Base-by-base conservation (phyloP, 2,113 vertebrate species). In the Rhea pennata region DNA sequence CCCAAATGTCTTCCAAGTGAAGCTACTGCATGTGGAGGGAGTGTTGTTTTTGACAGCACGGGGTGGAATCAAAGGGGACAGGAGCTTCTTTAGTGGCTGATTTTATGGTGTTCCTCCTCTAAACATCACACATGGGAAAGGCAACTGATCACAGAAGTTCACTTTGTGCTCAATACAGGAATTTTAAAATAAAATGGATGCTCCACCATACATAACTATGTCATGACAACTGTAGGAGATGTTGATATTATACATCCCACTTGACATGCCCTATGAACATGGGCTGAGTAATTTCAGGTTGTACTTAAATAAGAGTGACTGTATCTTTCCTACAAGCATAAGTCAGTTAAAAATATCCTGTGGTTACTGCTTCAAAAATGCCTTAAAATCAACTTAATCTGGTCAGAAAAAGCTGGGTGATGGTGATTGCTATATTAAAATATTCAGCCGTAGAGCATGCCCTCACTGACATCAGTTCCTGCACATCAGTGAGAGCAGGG, bases 201-300 rank as follows among this genome's bases (percentile, higher is more conserved):
- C 27, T 93, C 71, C 36, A 14, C n/a, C 61, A 69, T 61, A 72
- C 65, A 88, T 75, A 84, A 80, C 50, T 42, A 27, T 81, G 77
- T 81, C 84, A 95, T 81, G 84, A 39, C 1, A 29, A 76, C 23
- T 73, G 89, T 79, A 92, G 66, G 84, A 96, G 87, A 72, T 81
- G 36, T 70, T 94, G 87, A 70, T 82, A 79, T 95, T 82, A 91
- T 81, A 94, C 87, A 87, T 92, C 91, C 95, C 84, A 94, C 94
- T 87, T 91, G 87, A 79, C 84, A 36, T 82, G 92, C 71, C 93
- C 87, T 64, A 9, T 79, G 78, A 65, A 93, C 0, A 53, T 85
- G 87, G 84, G 90, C 77, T 87, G 88, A 90, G 69, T 59, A 90
- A 78, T 93, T 92, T 81, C 81, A 87, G 74, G 48, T 40, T 96